Conservation (phyloP, 2,797 vertebrate genomes). For the Lateolabrax maculatus region DNA sequence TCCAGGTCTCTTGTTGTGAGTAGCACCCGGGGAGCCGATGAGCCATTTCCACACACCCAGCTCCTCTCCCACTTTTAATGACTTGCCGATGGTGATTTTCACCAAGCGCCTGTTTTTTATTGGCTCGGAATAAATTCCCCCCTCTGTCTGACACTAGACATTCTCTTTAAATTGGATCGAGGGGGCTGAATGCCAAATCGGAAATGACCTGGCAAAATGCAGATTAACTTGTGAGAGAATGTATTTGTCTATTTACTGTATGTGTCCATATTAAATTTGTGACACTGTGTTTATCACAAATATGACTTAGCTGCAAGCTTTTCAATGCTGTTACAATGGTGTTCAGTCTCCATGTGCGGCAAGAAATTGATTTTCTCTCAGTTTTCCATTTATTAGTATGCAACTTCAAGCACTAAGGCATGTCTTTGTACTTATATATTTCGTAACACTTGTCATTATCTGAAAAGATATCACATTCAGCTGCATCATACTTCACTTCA, state of each 20-base stretch:
- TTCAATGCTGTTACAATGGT: constrained; percentile 44
- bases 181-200: constrained; percentile 73
- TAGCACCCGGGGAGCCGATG: constrained; percentile 75
- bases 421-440: constrained; percentile 17
- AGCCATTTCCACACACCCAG: constrained; percentile 70
- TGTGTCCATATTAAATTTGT: constrained; percentile 68
- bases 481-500: constrained; percentile 17
- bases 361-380: constrained; percentile 61
- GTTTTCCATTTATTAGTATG: constrained; percentile 52
- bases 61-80: constrained; percentile 81
- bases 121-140: constrained; percentile 77
- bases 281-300: constrained; percentile 62
- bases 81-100: constrained; percentile 80
- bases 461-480: constrained; percentile 31
- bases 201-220: constrained; percentile 74
- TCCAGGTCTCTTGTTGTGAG: constrained; percentile 77
- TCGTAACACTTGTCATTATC: constrained; percentile 35
- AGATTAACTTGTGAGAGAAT: constrained; percentile 72
- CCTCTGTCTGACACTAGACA: constrained; percentile 69
- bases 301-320: constrained; percentile 58
- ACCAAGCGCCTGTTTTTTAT: constrained; percentile 74
- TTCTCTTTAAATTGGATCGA: constrained; percentile 78
- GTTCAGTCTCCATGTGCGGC: constrained; percentile 50
- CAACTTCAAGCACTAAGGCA: constrained; percentile 26
- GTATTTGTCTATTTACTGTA: constrained; percentile 72